phyloP scores from a whole-genome alignment of 53 echinoderm and acorn worm genomes.

The Antedon mediterranea region DNA sequence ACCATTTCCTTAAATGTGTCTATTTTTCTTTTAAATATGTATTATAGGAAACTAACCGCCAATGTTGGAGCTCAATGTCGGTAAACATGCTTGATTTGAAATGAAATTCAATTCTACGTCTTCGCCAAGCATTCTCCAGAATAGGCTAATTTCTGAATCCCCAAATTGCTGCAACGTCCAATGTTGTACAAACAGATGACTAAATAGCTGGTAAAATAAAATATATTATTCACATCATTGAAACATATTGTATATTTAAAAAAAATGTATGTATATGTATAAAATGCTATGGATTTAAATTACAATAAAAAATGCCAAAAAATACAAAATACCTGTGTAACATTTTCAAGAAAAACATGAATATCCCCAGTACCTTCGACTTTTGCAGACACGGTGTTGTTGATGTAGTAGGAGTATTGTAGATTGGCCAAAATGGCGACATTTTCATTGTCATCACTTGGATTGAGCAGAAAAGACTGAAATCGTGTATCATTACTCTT shows the following conservation, averaged over 20 bases:
- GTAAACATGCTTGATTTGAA: not conserved
- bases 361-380: not conserved
- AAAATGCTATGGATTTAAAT: no score
- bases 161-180: not conserved
- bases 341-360: not conserved
- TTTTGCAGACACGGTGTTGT: not conserved
- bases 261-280: no score
- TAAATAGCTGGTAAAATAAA: no score
- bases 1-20: no score
- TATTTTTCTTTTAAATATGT: not conserved
- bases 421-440: not conserved
- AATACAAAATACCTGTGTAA: not conserved
- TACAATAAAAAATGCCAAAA: no score
- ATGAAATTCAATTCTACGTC: not conserved
- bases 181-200: not conserved
- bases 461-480: no score
- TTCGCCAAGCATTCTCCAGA: not conserved
- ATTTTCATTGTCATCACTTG: not conserved
- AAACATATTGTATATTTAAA: no score
- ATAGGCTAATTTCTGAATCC: not conserved
- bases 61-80: not conserved
- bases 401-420: not conserved
- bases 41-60: not conserved
- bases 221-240: no score
- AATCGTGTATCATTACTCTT: no score